Percentiles rank a stretch among this genome's conserved stretches.
Evolutionary conservation across 2,888 invertebrate genomes (phyloP).

Genomic region (Pollenia griseotomentosa): DNA sequence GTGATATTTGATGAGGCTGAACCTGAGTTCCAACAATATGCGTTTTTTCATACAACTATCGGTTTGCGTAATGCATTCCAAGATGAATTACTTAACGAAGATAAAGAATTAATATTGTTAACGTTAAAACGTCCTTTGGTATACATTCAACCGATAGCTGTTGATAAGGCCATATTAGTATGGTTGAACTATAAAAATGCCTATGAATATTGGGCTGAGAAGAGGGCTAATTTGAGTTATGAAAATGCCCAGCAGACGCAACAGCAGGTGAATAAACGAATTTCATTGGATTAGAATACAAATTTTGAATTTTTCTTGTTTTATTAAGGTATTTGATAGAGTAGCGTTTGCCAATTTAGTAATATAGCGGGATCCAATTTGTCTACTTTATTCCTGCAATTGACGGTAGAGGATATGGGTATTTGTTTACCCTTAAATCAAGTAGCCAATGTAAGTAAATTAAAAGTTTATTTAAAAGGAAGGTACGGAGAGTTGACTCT

Average conservation of each 20-base stretch:
- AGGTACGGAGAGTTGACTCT: too few species aligned
- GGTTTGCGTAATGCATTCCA: slow-evolving; percentile 93
- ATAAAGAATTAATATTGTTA: slow-evolving; percentile 94
- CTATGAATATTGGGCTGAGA: slow-evolving; percentile 99
- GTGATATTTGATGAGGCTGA: slow-evolving; percentile 98
- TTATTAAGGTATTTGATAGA: slow-evolving; percentile 87
- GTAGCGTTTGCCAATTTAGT: slow-evolving; percentile 91
- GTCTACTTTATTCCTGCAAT: slow-evolving; percentile 95
- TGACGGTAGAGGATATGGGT: slow-evolving; percentile 98
- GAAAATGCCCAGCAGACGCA: slow-evolving; percentile 89
- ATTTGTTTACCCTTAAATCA: slow-evolving; percentile 96
- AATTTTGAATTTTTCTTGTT: not conserved
- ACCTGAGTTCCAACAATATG: slow-evolving; percentile 98
- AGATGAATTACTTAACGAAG: slow-evolving; percentile 95
- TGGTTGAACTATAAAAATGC: slow-evolving; percentile 99
- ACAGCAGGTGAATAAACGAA: slow-evolving; percentile 72
- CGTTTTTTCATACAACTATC: slow-evolving; percentile 98
- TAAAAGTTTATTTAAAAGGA: not conserved
- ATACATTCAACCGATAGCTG: slow-evolving; percentile 98
- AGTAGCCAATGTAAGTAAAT: slow-evolving; percentile 87
- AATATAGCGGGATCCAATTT: slow-evolving; percentile 91
- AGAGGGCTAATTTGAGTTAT: slow-evolving; percentile 94
- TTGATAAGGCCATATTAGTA: slow-evolving; percentile 98
- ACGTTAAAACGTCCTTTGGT: slow-evolving; percentile 96
- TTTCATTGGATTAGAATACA: slow-evolving; percentile 74